Conservation (phyloP, 2,888 invertebrate genomes). For the Monochamus alternatus region DNA sequence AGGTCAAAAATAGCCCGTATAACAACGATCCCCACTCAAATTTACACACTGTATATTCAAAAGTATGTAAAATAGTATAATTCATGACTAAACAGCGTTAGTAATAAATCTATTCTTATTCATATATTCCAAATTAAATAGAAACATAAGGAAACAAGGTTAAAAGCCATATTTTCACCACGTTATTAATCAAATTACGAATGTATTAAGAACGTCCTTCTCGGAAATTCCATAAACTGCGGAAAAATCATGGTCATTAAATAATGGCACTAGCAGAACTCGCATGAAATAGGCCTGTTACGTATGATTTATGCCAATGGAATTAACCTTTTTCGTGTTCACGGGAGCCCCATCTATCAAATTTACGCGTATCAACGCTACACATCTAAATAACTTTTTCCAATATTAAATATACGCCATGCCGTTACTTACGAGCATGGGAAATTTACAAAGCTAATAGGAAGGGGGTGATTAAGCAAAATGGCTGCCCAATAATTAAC, state of each 20-base stretch:
- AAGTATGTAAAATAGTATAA: too few relatives aligned
- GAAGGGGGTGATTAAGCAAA: neutral
- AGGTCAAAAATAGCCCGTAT: too few relatives aligned
- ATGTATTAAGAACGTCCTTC: neutral
- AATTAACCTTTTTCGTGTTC: slow-evolving; percentile 5
- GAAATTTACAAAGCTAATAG: slow-evolving; percentile 8
- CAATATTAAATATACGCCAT: neutral
- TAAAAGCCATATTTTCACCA: neutral
- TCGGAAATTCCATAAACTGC: neutral
- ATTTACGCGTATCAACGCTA: neutral
- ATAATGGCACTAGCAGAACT: neutral
- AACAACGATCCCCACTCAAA: too few relatives aligned
- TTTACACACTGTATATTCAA: too few relatives aligned
- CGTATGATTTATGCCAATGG: neutral
- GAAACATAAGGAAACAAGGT: too few relatives aligned
- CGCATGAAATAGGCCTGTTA: slow-evolving; percentile 4
- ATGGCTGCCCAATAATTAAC: slow-evolving; percentile 3
- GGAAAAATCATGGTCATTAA: neutral
- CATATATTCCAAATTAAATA: too few relatives aligned
- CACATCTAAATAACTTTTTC: slow-evolving; percentile 9
- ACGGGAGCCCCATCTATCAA: slow-evolving; percentile 1
- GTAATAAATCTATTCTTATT: too few relatives aligned
- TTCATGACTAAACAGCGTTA: too few relatives aligned
- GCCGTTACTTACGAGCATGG: neutral
- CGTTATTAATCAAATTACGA: neutral